Evolutionary conservation across 2,113 vertebrate species (phyloP).

Genomic region (Caranx melampygus): DNA sequence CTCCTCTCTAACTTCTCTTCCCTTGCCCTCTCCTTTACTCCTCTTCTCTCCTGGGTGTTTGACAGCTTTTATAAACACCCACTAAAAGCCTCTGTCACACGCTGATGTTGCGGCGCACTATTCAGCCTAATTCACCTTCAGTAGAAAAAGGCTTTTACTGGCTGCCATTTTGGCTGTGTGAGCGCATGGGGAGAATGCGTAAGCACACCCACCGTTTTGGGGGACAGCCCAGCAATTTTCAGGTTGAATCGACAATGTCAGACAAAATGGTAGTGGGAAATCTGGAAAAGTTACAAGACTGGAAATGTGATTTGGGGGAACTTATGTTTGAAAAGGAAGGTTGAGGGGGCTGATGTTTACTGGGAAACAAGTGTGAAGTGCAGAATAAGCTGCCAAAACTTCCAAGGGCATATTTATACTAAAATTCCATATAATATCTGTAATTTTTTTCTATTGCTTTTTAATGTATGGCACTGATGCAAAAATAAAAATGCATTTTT

Average conservation of each 20-base stretch:
- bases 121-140: conserved; percentile 59
- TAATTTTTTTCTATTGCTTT: no score
- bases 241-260: conserved; percentile 33
- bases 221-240: conserved; percentile 28
- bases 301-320: conserved; percentile 2
- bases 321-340: background rate
- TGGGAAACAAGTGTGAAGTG: background rate
- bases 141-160: conserved; percentile 56
- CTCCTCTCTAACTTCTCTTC: conserved; percentile 4
- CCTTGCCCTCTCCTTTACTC: conserved; percentile 25
- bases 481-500: no score
- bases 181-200: conserved; percentile 37
- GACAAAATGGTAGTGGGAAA: conserved; percentile 28
- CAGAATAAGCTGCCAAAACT: background rate
- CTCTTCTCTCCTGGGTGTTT: conserved; percentile 43
- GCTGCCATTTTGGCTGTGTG: conserved; percentile 40
- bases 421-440: background rate
- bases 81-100: conserved; percentile 61
- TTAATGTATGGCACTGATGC: no score
- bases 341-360: background rate
- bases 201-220: conserved; percentile 21
- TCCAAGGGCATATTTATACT: background rate
- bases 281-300: conserved; percentile 3
- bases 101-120: conserved; percentile 28
- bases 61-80: conserved; percentile 63